These are phyloP conservation scores for Drosophila navojoa DNA, from an alignment of 1,140 invertebrate species.

Conservation along the genomic window DNA sequence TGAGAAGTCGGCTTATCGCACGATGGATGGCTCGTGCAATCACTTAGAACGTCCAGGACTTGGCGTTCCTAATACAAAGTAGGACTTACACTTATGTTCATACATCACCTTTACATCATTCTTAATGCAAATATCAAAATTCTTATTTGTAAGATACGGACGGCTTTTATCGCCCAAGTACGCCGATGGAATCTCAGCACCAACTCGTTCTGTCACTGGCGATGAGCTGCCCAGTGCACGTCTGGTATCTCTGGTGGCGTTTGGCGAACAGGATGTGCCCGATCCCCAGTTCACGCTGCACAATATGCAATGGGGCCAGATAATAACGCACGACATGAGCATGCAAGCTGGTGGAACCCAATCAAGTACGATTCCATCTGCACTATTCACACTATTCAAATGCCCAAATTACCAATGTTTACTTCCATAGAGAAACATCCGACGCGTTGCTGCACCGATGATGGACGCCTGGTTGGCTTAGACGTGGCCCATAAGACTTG, in stretches of 20 bases:
- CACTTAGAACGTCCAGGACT: slow-evolving; percentile 89
- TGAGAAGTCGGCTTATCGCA: slow-evolving; percentile 87
- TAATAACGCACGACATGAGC: slow-evolving; percentile 94
- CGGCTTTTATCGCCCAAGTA: slow-evolving; percentile 92
- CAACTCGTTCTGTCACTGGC: slow-evolving; percentile 86
- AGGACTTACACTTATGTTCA: background rate
- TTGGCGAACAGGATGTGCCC: slow-evolving; percentile 87
- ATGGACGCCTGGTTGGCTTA: slow-evolving; percentile 86
- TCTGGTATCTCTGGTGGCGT: slow-evolving; percentile 88
- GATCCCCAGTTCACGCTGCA: slow-evolving; percentile 90
- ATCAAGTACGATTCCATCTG: slow-evolving; percentile 86
- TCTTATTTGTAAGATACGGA: slow-evolving; percentile 85
- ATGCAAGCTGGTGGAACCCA: slow-evolving; percentile 89
- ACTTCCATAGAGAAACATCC: slow-evolving; percentile 85
- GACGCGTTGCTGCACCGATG: slow-evolving; percentile 88
- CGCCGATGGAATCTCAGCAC: slow-evolving; percentile 89
- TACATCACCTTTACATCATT: too few species aligned
- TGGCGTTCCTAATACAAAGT: slow-evolving; percentile 88
- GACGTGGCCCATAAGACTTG: slow-evolving; percentile 86
- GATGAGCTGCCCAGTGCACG: slow-evolving; percentile 88
- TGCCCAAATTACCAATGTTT: background rate
- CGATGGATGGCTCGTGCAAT: slow-evolving; percentile 94
- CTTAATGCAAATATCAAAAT: background rate
- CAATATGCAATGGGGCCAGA: slow-evolving; percentile 95
- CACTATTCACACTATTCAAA: background rate